Percentiles rank a stretch among this genome's conserved stretches.
phyloP scores from a whole-genome alignment of 2,113 vertebrate genomes.

The Tauraco erythrolophus region DNA sequence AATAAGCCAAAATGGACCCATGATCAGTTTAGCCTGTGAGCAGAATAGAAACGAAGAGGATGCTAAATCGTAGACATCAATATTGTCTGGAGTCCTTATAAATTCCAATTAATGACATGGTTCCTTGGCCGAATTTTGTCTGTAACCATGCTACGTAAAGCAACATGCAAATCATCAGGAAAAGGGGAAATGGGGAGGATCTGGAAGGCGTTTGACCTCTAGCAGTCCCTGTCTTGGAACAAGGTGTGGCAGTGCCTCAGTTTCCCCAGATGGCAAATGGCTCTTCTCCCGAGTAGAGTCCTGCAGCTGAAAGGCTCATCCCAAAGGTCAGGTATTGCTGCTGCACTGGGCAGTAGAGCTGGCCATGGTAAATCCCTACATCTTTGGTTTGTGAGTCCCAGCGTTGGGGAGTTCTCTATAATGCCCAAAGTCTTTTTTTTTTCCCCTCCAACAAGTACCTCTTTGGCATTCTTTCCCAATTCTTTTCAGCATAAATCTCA shows the following conservation, averaged over 20 bases:
- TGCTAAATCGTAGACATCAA: not conserved
- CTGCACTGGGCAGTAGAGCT: not conserved
- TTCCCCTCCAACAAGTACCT: not conserved
- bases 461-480: not conserved
- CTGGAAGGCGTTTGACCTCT: not conserved
- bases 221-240: not conserved
- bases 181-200: not conserved
- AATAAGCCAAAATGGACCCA: not conserved
- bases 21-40: not conserved
- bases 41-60: not conserved
- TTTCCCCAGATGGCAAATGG: not conserved
- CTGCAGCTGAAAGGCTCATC: not conserved
- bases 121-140: not conserved
- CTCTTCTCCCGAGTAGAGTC: too few relatives aligned
- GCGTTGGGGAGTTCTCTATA: not conserved
- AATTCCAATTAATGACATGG: not conserved
- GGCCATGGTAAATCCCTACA: not conserved
- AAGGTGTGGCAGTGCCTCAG: not conserved
- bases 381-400: not conserved
- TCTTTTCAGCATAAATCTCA: not conserved
- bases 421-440: not conserved
- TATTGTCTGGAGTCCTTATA: not conserved
- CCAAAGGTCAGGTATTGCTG: accelerated
- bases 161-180: not conserved
- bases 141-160: not conserved